Evolutionary conservation across 1,140 invertebrate genomes (phyloP), one percentile per base, ranked within the genome.

Genomic region (Zaprionus gabonicus): DNA sequence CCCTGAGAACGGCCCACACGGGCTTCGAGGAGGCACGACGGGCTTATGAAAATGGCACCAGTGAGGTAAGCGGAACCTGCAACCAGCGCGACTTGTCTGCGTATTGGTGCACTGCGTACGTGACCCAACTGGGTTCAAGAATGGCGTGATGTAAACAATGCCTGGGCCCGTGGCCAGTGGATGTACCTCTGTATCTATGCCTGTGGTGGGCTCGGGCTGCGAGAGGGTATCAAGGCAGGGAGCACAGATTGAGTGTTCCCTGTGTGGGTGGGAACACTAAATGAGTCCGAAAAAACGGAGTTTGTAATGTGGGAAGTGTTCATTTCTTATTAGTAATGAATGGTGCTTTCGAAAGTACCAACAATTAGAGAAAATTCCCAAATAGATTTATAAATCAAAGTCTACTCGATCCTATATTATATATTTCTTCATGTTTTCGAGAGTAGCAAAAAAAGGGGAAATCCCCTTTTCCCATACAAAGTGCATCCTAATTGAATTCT

Each of bases 1-100:
- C 95, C 23, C 93, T 96, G 77, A 92, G 93, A 23, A 95, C 94
- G 28, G 95, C 95, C 82, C 86, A 95, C 53, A 94, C 94, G 34
- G 94, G 94, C 34, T 94, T 96, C 84, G 93, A 93, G 67, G 95
- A 96, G 80, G 94, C 95, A 5, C 93, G 94, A 41, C 94, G 94
- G 67, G 93, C 95, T 55, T 95, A 94, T 92, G 94, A 95, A 85
- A 93, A 94, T 80, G 95, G 94, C 28, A 95, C 95, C 76, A 93
- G 93, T 75, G 95, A 95, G 93, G 95, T 87, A 60, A 80, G 73
- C 58, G 31, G 60, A 41, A 41, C 31, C 9, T 34, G 31, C 41
- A 46, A 46, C 20, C 15, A 36, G 55, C 34, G 9, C 31, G 27
- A 71, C 36, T 51, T 57, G 34, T 34, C 31, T 44, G 31, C 41